Evolutionary conservation across 2,888 invertebrate genomes (phyloP).

Genomic region (Caenorhabditis zanzibari): DNA sequence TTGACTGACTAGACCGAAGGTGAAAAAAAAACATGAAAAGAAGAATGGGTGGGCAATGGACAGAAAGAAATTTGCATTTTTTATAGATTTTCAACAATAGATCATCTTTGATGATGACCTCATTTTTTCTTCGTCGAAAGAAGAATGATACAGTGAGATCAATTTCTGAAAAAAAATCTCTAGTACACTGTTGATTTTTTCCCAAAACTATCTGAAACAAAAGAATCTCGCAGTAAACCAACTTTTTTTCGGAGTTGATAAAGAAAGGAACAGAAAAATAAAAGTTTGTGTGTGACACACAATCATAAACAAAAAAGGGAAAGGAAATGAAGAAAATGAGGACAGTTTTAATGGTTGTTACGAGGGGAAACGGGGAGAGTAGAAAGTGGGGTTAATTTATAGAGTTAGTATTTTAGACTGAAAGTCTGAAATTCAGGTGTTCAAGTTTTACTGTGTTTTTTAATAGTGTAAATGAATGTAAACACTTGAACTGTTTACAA

Average conservation of each 20-base stretch:
- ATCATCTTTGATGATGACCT: conserved; percentile 14
- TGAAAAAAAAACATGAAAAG: neutral
- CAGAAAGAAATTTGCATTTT: conserved; percentile 33
- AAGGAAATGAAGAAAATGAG: conserved; percentile 4
- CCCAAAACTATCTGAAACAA: neutral
- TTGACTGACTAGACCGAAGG: conserved; percentile 26
- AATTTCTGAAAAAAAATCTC: neutral
- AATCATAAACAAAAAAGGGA: conserved; percentile 30
- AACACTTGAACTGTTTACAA: neutral
- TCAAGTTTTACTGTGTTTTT: conserved; percentile 6
- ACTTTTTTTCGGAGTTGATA: conserved; percentile 28
- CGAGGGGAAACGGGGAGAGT: neutral
- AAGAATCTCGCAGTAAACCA: conserved; percentile 21
- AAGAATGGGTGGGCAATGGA: conserved; percentile 18
- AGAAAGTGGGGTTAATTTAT: neutral
- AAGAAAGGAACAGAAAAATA: conserved; percentile 18
- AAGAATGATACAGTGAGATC: neutral
- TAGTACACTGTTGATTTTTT: neutral
- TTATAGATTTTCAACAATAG: conserved; percentile 33
- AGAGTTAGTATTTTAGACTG: neutral
- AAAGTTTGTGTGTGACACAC: conserved; percentile 28
- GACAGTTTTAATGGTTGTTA: conserved; percentile 32
- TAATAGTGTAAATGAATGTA: neutral
- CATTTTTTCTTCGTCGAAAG: conserved; percentile 2
- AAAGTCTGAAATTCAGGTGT: conserved; percentile 9